Percentiles rank a stretch among this genome's conserved stretches.
Conservation (phyloP, 2,888 invertebrate species). For the Schizotus pectinicornis region DNA sequence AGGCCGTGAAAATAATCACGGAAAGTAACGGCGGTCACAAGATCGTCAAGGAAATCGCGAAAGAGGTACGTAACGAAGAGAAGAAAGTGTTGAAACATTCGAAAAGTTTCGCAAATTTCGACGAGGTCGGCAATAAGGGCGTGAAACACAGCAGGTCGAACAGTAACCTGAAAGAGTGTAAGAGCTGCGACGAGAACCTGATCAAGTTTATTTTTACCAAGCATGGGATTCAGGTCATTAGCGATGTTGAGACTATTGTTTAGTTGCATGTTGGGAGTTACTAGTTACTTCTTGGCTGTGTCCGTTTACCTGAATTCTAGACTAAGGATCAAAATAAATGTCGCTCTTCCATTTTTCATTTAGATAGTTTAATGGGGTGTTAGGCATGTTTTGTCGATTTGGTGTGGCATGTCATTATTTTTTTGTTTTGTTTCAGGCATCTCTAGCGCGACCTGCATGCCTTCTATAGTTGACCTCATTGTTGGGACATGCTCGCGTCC, state of each 20-base stretch:
- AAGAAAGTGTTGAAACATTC: constrained; percentile 50
- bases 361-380: too few relatives aligned
- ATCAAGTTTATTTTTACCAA: constrained; percentile 78
- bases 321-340: constrained; percentile 12
- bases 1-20: constrained; percentile 75
- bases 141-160: constrained; percentile 45
- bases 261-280: constrained; percentile 42
- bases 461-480: constrained; percentile 60
- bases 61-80: constrained; percentile 47
- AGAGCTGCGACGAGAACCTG: constrained; percentile 59
- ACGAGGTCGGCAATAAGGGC: constrained; percentile 35
- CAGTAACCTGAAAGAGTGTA: constrained; percentile 61
- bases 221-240: constrained; percentile 80
- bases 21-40: constrained; percentile 59
- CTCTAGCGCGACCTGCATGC: constrained; percentile 64
- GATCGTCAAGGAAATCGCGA: constrained; percentile 40
- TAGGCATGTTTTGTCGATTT: constrained; percentile 21
- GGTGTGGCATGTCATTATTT: constrained; percentile 42
- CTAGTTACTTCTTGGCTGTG: constrained; percentile 18
- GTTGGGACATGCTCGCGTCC: constrained; percentile 39
- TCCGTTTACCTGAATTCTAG: constrained; percentile 3
- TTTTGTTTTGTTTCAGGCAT: constrained; percentile 58
- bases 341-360: constrained; percentile 14
- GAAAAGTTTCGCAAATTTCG: constrained; percentile 54
- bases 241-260: constrained; percentile 78